A percentile compares a stretch with the other conserved stretches of the same genome.
These are phyloP conservation scores for Deilephila elpenor DNA, from an alignment of 2,888 invertebrate genomes.

Conservation along the genomic window DNA sequence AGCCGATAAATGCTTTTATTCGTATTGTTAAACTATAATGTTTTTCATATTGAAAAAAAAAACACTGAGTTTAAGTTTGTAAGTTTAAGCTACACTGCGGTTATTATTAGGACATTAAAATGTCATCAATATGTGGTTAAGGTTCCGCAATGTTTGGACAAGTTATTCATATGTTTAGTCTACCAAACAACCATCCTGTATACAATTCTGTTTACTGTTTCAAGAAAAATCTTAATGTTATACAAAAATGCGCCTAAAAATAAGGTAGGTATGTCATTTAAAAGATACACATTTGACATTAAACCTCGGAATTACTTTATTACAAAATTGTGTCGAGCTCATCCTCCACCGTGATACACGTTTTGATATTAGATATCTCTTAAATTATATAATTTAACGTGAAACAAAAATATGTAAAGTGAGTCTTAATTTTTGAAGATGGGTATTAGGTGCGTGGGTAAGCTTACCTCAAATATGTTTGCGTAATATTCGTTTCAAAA, in stretches of 20 bases:
- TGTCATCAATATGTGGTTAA: no score
- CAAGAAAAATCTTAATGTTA: background rate
- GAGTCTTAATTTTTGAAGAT: background rate
- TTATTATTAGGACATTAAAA: no score
- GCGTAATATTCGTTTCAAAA: background rate
- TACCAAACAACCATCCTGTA: no score
- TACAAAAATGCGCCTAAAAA: background rate
- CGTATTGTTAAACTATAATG: no score
- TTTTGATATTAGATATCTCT: background rate
- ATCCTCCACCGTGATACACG: background rate
- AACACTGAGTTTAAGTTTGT: no score
- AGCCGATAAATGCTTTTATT: no score
- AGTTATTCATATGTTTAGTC: no score
- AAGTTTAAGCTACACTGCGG: no score
- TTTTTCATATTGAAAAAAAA: no score
- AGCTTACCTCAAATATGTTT: background rate
- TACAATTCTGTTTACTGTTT: background rate
- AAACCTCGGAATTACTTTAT: background rate
- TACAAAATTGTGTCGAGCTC: background rate
- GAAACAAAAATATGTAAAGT: slow-evolving; percentile 8
- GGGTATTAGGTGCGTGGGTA: background rate
- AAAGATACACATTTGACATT: background rate
- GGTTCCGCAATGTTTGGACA: no score
- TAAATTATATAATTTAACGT: background rate
- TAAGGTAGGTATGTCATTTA: background rate